Evolutionary conservation across 2,888 invertebrate genomes (phyloP), one percentile per base, ranked within the genome.

Genomic region (Tinea pellionella): DNA sequence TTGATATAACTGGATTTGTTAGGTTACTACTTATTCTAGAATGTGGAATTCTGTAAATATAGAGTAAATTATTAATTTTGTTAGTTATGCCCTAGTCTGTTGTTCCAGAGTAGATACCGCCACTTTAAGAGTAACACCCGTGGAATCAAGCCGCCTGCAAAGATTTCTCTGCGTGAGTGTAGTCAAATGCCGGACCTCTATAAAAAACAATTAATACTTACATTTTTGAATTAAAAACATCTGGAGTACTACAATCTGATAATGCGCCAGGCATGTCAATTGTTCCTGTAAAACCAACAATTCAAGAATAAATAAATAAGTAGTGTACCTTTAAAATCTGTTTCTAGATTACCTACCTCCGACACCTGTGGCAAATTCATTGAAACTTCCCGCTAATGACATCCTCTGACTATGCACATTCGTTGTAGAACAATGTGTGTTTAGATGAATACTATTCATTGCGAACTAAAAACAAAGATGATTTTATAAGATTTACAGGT

Each of bases 361-460:
- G 55, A 82, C 75, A 30, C 78, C 80, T 60, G 73, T 67, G 11
- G 74, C 69, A 63, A 80, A 80, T 12, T 78, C 74, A 63, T 77
- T 75, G 63, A 80, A 80, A 24, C 71, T 71, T 47, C 65, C 72
- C 15, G 71, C 67, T 64, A 65, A 68, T 32, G 73, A 67, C 60
- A 73, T 63, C 65, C 64, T 70, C 59, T 64, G 47, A 15, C 15
- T 47, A 15, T 47, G 2, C 1, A 47, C 47, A 47, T 47, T 47
- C 6, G 47, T 47, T 15, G 24, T 55, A n/a, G 24, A 16, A 55
- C 30, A 55, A n/a, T 16, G 13, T 13, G 19, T 15, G 12, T 18
- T 51, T n/a, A n/a, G 7, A 4, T 42, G n/a, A 4, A 2, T 4
- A 4, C 15, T 42, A n/a, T 42, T 51, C 11, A 51, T 51, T 51